Evolutionary conservation across 2,797 vertebrate genomes (phyloP).

Genomic region (Rallus crepitans): DNA sequence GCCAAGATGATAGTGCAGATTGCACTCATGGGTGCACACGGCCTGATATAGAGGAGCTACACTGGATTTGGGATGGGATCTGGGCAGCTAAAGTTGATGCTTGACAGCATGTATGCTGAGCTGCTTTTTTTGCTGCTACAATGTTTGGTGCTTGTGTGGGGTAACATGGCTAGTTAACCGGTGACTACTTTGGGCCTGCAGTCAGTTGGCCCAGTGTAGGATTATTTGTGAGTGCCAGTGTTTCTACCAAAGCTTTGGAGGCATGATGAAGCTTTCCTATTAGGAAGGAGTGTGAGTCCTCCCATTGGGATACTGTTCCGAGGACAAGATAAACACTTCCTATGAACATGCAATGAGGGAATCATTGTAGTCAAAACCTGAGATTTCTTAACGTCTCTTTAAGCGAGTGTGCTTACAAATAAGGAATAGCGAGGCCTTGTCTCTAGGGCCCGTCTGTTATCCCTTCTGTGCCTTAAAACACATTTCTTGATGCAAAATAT

Average conservation of each 20-base stretch:
- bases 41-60: neutral
- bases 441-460: neutral
- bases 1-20: neutral
- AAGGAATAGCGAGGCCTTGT: neutral
- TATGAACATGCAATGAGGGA: neutral
- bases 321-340: neutral
- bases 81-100: neutral
- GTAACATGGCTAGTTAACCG: accelerated
- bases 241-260: neutral
- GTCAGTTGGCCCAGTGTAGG: neutral
- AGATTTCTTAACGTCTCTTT: neutral
- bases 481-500: conserved; percentile 4
- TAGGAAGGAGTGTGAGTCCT: neutral
- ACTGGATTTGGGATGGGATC: neutral
- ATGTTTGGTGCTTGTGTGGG: neutral
- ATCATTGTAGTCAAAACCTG: neutral
- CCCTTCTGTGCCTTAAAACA: neutral
- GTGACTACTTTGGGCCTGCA: neutral
- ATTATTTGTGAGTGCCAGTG: neutral
- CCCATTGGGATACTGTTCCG: neutral
- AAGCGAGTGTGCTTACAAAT: neutral
- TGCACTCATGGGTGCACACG: neutral
- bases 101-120: neutral
- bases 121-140: neutral
- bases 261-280: neutral